A percentile compares a stretch with the other conserved stretches of the same genome.
These are phyloP conservation scores for Incurvaria masculella DNA, from an alignment of 2,888 invertebrate species.

Conservation along the genomic window DNA sequence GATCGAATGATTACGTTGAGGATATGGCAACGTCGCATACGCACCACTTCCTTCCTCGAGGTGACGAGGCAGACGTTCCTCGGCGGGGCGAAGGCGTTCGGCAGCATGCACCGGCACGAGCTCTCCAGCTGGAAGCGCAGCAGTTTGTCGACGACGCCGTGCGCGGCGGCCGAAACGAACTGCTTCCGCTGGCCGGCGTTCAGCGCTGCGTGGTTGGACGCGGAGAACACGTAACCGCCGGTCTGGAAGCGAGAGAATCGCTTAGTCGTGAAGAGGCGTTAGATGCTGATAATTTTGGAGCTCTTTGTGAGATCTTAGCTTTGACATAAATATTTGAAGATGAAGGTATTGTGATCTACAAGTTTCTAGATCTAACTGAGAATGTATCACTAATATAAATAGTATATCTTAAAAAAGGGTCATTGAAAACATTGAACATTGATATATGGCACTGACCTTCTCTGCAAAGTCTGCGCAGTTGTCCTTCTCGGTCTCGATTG, in stretches of 20 bases:
- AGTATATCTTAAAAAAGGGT: too few species aligned
- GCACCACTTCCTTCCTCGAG: constrained; percentile 37
- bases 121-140: constrained; percentile 32
- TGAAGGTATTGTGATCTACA: too few species aligned
- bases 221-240: constrained; percentile 64
- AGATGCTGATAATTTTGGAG: neutral
- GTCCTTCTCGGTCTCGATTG: constrained; percentile 53
- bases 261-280: neutral
- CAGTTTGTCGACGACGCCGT: constrained; percentile 40
- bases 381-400: too few species aligned
- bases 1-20: too few species aligned
- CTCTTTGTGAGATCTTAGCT: neutral
- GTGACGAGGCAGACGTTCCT: constrained; percentile 34
- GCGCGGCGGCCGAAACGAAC: constrained; percentile 53
- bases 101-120: constrained; percentile 41
- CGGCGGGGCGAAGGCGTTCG: constrained; percentile 30
- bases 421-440: too few species aligned
- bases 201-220: constrained; percentile 53
- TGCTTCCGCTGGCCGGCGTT: constrained; percentile 59
- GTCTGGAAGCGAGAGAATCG: constrained; percentile 34
- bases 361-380: too few species aligned
- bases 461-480: constrained; percentile 67
- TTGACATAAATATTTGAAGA: neutral
- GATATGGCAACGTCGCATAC: too few species aligned
- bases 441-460: too few species aligned